A percentile compares a stretch with the other conserved stretches of the same genome.
Evolutionary conservation across 2,797 vertebrate species (phyloP).

Genomic region (Rhynchonycteris naso): DNA sequence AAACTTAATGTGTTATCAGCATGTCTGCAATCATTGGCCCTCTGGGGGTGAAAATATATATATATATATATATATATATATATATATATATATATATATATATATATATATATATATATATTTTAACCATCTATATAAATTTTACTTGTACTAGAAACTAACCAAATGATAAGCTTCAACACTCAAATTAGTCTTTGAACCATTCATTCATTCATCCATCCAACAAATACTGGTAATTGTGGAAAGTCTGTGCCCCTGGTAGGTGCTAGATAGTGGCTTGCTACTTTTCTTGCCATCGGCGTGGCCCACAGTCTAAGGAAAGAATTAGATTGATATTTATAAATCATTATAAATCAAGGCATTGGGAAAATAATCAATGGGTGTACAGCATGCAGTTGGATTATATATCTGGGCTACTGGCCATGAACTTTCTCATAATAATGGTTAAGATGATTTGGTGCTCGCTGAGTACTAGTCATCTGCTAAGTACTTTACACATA

Average conservation of each 20-base stretch:
- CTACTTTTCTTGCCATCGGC: background rate
- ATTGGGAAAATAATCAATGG: background rate
- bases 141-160: background rate
- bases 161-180: background rate
- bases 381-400: background rate
- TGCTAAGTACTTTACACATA: background rate
- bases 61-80: too few species aligned
- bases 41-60: too few species aligned
- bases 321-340: background rate
- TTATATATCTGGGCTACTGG: background rate
- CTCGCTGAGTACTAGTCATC: background rate
- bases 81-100: too few species aligned
- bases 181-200: background rate
- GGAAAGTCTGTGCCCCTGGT: background rate
- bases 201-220: background rate
- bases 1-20: conserved; percentile 11
- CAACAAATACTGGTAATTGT: background rate
- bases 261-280: background rate
- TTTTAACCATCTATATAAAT: conserved; percentile 7
- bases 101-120: conserved; percentile 13
- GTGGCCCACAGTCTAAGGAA: background rate
- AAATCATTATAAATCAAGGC: background rate
- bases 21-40: background rate
- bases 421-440: background rate
- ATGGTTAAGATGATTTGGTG: background rate